Evolutionary conservation across 2,888 invertebrate genomes (phyloP), one percentile per base, ranked within the genome.

Genomic region (Dinocampus coccinellae): DNA sequence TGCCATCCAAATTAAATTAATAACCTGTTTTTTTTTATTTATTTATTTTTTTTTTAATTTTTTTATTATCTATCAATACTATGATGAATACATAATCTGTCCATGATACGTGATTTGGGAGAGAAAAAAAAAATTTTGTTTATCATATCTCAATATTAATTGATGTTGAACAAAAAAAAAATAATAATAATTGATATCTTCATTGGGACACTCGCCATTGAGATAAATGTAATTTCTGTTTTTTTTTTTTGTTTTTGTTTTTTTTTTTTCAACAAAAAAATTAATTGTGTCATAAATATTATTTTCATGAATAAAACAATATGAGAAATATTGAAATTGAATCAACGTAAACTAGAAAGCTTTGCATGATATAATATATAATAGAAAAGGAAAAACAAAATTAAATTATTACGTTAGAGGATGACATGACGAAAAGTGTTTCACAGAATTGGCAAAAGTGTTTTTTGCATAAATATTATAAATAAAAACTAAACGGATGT

Each of bases 391-490:
- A n/a, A 20, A 47, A 47, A 71, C 73, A 73, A 74, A 74, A 73
- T 73, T 74, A 64, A 69, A 74, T 73, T 71, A 73, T 74, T 74
- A 74, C 64, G 76, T 76, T 76, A 74, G 70, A 74, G 74, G 73
- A 66, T 74, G 0, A 47, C 47, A 47, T 47, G 73, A 67, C 72
- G 64, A 74, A 75, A 75, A 72, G 69, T 60, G 34, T 60, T 60
- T 22, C 16, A 60, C 13, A 6, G 16, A 60, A 34, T 60, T 13
- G 33, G 34, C 34, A 60, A 33, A 36, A 57, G 13, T 57, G n/a
- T 34, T 60, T 60, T n/a, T 33, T 39, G 34, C 33, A 22, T 39
- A 62, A 13, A 55, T 39, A 22, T 62, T 62, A 62, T 42, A 42
- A 20, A 34, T 3, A 42, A 20, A 34, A 62, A 62, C 22, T 62